Conservation (phyloP, 2,888 invertebrate species). For the Tortrix viridana region DNA sequence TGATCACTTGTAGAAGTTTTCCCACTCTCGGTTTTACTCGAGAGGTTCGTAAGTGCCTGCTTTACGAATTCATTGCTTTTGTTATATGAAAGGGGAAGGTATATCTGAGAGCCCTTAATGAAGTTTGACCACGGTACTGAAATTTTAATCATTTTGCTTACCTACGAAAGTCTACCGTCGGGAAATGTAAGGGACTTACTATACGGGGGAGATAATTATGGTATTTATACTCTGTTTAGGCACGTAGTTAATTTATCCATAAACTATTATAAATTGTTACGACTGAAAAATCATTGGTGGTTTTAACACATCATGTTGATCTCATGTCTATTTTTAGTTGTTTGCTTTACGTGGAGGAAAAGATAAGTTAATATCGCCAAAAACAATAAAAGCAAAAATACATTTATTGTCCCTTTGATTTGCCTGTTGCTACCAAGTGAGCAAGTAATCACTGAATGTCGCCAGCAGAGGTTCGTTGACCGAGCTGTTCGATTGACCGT, state of each 20-base stretch:
- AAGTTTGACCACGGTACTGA: conserved; percentile 44
- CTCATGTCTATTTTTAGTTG: no score
- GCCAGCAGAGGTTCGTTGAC: conserved; percentile 66
- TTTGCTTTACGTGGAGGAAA: no score
- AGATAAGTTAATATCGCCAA: background rate
- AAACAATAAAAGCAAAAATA: background rate
- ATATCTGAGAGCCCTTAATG: conserved; percentile 45
- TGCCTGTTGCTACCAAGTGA: conserved; percentile 20
- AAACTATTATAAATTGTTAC: no score
- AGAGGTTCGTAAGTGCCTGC: conserved; percentile 52
- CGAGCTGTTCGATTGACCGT: conserved; percentile 74
- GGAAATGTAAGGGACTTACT: conserved; percentile 1
- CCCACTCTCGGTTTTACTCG: conserved; percentile 37
- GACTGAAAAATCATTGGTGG: no score
- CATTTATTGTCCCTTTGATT: background rate
- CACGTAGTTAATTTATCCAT: no score
- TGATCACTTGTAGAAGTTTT: conserved; percentile 26
- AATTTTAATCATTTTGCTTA: conserved; percentile 47
- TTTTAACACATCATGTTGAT: no score
- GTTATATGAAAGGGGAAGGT: conserved; percentile 29
- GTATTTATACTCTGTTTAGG: no score
- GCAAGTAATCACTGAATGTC: conserved; percentile 51
- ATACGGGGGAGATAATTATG: conserved; percentile 20
- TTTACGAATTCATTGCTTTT: conserved; percentile 48
- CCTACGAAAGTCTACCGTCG: conserved; percentile 17